A percentile compares a stretch with the other conserved stretches of the same genome.
These are phyloP conservation scores for Drosophila parthenogenetica DNA, from an alignment of 2,888 invertebrate species.

Conservation along the genomic window DNA sequence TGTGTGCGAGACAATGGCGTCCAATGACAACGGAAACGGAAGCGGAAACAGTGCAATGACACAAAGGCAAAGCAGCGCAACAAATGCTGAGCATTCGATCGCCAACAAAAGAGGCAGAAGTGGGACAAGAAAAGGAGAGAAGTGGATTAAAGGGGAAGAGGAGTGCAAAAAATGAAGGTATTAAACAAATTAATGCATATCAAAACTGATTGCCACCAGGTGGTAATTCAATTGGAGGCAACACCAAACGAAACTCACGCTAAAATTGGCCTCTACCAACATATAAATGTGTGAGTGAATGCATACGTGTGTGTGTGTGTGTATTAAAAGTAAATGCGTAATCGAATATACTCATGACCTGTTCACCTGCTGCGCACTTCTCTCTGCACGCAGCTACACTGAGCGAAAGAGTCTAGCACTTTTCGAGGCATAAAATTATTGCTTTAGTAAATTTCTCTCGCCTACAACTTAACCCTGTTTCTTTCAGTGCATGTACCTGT, in stretches of 20 bases:
- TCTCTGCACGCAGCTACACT: not conserved
- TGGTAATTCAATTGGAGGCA: slow-evolving; percentile 55
- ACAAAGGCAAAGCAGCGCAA: slow-evolving; percentile 45
- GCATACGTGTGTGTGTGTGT: not conserved
- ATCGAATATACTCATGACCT: slow-evolving; percentile 18
- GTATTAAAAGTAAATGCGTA: slow-evolving; percentile 21
- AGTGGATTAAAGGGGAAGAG: not conserved
- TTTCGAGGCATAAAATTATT: too few relatives aligned
- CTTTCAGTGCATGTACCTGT: not conserved
- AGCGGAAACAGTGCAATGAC: slow-evolving; percentile 40
- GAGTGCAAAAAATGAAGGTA: slow-evolving; percentile 6
- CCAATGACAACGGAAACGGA: slow-evolving; percentile 42
- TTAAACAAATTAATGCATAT: slow-evolving; percentile 56
- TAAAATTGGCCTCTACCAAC: slow-evolving; percentile 20
- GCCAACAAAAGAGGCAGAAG: slow-evolving; percentile 9
- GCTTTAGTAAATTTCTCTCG: too few relatives aligned
- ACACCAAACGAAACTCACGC: slow-evolving; percentile 24
- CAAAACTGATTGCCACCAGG: slow-evolving; percentile 45
- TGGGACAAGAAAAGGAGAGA: not conserved
- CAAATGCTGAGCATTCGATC: slow-evolving; percentile 22
- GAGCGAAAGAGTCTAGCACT: not conserved
- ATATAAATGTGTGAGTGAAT: slow-evolving; percentile 14
- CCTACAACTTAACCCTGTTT: too few relatives aligned
- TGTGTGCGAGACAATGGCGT: slow-evolving; percentile 11
- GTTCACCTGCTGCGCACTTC: not conserved